Evolutionary conservation across 2,888 invertebrate species (phyloP), one percentile per base, ranked within the genome.

Genomic region (Ectemnius lituratus): DNA sequence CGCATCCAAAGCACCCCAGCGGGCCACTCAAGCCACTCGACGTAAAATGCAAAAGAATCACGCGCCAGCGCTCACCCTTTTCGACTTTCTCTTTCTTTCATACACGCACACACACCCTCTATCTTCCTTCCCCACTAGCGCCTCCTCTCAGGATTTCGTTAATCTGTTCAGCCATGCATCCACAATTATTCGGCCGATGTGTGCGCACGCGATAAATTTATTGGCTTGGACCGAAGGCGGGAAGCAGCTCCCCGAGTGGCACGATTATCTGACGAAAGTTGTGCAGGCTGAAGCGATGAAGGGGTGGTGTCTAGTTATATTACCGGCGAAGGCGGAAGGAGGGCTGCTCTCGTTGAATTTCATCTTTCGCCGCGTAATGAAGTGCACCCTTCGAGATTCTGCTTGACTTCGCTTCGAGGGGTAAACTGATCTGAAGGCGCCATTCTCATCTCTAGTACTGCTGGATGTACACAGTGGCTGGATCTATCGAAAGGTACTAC

Each of bases 11-110:
- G 73, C 76, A 70, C 69, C 75, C 74, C 75, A 74, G 64, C 64
- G 75, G 75, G 79, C 72, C 74, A 74, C 75, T 82, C 71, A 78
- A 82, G 76, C 73, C 80, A 71, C 78, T 68, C 77, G 76, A 75
- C 72, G 66, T 73, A 80, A 78, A 81, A 82, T 79, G 82, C 84
- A 73, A 80, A 81, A 83, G 84, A 86, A 82, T 81, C 82, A 81
- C 83, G 85, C 83, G 77, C 80, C 82, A 81, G 78, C 82, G 84
- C 82, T 79, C 84, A 85, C 83, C 84, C 85, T 61, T 73, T 67
- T 59, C 65, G 58, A 56, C 37, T 37, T 37, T 37, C 37, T 37
- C 37, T 37, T 11, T 37, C 37, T 37, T 11, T 37, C 37, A 23
- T 3, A 23, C 37, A 11, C 37, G 2, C 8, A 37, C 1, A 37